Evolutionary conservation across 2,797 vertebrate genomes (phyloP).

Genomic region (Harpagifer antarcticus): DNA sequence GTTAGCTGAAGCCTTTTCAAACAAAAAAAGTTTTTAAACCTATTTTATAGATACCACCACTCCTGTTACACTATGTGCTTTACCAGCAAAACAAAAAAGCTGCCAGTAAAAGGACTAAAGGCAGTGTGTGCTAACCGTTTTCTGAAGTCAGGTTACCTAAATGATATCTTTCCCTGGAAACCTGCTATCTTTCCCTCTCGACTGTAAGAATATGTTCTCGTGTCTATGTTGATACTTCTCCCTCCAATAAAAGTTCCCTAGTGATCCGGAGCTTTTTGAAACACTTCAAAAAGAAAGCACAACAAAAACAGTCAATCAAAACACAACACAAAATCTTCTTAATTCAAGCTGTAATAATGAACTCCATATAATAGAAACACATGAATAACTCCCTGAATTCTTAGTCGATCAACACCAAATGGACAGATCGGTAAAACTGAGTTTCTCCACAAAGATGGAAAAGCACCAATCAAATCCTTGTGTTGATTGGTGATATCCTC

Average conservation of each 20-base stretch:
- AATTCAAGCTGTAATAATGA: background rate
- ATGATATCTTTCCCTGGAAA: slow-evolving; percentile 24
- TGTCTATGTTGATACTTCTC: slow-evolving; percentile 3
- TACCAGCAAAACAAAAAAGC: background rate
- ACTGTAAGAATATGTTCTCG: background rate
- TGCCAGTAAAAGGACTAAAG: background rate
- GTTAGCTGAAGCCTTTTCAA: background rate
- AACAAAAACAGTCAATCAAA: slow-evolving; percentile 11
- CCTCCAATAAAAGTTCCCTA: background rate
- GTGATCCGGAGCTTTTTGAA: background rate
- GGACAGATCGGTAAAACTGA: too few relatives aligned
- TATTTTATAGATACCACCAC: background rate
- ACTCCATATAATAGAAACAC: background rate
- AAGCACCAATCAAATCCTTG: too few relatives aligned
- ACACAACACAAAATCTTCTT: background rate
- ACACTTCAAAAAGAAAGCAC: slow-evolving; percentile 9
- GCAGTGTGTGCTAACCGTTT: slow-evolving; percentile 9
- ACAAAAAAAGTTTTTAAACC: background rate
- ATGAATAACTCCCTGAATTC: background rate
- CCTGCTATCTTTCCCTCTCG: background rate
- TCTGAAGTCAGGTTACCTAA: slow-evolving; percentile 18
- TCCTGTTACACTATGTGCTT: background rate
- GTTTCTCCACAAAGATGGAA: too few relatives aligned
- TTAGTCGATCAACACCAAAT: too few relatives aligned
- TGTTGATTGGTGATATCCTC: too few relatives aligned